phyloP scores from a whole-genome alignment of 2,888 invertebrate species.

The Druceiella hillmani region DNA sequence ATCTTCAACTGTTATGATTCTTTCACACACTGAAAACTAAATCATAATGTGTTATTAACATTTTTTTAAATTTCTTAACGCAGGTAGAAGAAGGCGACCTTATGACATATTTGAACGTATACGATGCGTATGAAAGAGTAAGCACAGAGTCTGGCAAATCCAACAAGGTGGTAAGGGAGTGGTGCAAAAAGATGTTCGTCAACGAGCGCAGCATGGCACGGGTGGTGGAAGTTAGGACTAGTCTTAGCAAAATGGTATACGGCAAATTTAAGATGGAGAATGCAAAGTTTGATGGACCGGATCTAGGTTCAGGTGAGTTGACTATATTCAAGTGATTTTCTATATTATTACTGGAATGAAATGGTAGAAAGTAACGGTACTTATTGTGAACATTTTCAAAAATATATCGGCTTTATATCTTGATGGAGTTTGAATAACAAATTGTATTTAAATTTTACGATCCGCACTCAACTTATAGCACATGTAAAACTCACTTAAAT shows the following conservation, averaged over 20 bases:
- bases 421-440: no score
- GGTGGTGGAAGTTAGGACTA: slow-evolving; percentile 38
- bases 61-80: slow-evolving; percentile 10
- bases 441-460: no score
- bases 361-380: no score
- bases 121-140: slow-evolving; percentile 52
- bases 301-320: slow-evolving; percentile 37
- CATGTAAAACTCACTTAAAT: no score
- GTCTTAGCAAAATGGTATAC: slow-evolving; percentile 39
- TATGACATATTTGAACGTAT: slow-evolving; percentile 83
- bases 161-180: slow-evolving; percentile 51
- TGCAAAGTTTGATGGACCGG: slow-evolving; percentile 32
- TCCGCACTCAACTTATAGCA: no score
- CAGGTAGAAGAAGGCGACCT: slow-evolving; percentile 86
- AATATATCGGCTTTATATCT: no score
- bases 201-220: slow-evolving; percentile 76
- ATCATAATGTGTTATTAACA: no score
- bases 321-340: no score
- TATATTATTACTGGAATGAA: no score
- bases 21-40: no score
- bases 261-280: slow-evolving; percentile 37
- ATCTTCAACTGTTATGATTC: no score
- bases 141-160: slow-evolving; percentile 31
- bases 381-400: no score
- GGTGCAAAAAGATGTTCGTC: slow-evolving; percentile 81